Percentiles rank a stretch among this genome's conserved stretches.
phyloP scores from a whole-genome alignment of 2,888 invertebrate species.

The Litoditis marina region DNA sequence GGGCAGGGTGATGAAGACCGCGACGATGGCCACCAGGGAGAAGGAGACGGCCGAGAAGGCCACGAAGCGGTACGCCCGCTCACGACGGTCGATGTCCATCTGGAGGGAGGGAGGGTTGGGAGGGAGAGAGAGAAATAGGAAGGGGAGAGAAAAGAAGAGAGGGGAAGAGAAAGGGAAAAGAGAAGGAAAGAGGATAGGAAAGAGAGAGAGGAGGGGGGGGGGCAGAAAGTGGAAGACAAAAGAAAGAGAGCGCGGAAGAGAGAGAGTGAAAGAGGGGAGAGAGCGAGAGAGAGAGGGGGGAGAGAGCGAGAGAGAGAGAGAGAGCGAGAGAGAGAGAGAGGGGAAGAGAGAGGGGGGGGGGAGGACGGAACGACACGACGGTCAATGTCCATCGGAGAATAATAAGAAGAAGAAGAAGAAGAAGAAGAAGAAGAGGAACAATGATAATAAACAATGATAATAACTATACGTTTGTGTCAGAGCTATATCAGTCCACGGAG shows the following conservation, averaged over 20 bases:
- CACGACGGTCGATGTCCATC: slow-evolving; percentile 41
- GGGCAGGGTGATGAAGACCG: slow-evolving; percentile 61
- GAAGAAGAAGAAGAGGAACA: too few relatives aligned
- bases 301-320: slow-evolving; percentile 6
- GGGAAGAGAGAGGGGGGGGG: slow-evolving; percentile 7
- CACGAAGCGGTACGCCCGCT: slow-evolving; percentile 54
- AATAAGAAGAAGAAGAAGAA: too few relatives aligned
- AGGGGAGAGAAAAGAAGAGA: neutral
- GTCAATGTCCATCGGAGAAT: too few relatives aligned
- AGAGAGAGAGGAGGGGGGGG: neutral
- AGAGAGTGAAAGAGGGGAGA: neutral
- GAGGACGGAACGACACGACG: neutral
- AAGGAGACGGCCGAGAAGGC: slow-evolving; percentile 59
- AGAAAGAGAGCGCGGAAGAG: neutral
- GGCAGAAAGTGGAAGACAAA: neutral
- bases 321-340: slow-evolving; percentile 12
- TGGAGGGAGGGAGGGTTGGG: neutral
- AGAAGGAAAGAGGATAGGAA: slow-evolving; percentile 4
- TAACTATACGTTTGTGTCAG: too few relatives aligned
- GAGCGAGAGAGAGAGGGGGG: neutral
- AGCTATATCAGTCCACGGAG: too few relatives aligned
- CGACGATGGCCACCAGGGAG: slow-evolving; percentile 57
- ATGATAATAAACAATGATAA: too few relatives aligned
- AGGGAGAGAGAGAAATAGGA: neutral
- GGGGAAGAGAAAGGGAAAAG: slow-evolving; percentile 2